Percentiles rank a stretch among this genome's conserved stretches.
phyloP scores from a whole-genome alignment of 2,113 vertebrate genomes.

The Bos taurus region ARS-UCD2.0 NC_037348.1:56310001-56310500 shows the following conservation, averaged over 20 bases:
- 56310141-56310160: not conserved
- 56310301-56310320: not conserved
- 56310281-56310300: not conserved
- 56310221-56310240: not conserved
- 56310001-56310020: not conserved
- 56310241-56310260: not conserved
- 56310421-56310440: not conserved
- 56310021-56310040: not conserved
- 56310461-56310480: not conserved
- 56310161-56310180: not conserved
- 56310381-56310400: not conserved
- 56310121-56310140: not conserved
- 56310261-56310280: not conserved
- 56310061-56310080: not conserved
- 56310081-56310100: not conserved
- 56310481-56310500: not conserved
- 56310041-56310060: not conserved
- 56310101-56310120: not conserved
- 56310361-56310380: not conserved
- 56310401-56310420: not conserved
- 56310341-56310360: not conserved
- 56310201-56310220: not conserved
- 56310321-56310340: not conserved
- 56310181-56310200: not conserved
- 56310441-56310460: not conserved